Conservation (phyloP, 2,113 vertebrate species). For the Rhea pennata region DNA sequence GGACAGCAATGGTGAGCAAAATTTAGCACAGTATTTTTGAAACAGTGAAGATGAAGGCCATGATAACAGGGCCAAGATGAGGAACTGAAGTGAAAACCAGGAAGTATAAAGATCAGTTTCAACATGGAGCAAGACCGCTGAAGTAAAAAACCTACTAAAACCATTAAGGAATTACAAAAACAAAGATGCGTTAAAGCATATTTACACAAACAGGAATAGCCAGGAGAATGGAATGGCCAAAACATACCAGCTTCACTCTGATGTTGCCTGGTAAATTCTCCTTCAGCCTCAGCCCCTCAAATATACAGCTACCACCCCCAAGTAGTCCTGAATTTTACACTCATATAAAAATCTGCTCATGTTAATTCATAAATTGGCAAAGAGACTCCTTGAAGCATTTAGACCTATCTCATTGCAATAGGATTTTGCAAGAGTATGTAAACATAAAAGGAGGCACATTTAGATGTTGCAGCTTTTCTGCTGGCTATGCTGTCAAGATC, state of each 20-base stretch:
- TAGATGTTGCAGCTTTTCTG: background rate
- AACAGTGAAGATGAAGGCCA: background rate
- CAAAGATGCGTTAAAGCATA: background rate
- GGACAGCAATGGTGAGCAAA: background rate
- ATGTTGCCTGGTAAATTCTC: background rate
- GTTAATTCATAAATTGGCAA: background rate
- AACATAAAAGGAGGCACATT: background rate
- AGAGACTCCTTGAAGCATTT: background rate
- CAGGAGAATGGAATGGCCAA: background rate
- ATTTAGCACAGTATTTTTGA: background rate
- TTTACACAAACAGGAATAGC: background rate
- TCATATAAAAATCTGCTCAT: background rate
- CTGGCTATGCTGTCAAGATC: background rate
- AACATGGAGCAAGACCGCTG: background rate
- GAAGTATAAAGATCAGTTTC: background rate
- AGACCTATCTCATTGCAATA: background rate
- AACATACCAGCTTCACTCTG: background rate
- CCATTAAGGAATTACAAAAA: background rate
- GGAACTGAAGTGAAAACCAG: background rate
- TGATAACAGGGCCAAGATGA: background rate
- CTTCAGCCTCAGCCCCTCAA: background rate
- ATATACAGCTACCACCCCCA: background rate
- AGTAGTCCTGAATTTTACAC: background rate
- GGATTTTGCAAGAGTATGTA: background rate
- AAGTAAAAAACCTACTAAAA: background rate